Percentiles rank a stretch among this genome's conserved stretches.
Conservation (phyloP, 2,888 invertebrate species). For the Sipunculus nudus region DNA sequence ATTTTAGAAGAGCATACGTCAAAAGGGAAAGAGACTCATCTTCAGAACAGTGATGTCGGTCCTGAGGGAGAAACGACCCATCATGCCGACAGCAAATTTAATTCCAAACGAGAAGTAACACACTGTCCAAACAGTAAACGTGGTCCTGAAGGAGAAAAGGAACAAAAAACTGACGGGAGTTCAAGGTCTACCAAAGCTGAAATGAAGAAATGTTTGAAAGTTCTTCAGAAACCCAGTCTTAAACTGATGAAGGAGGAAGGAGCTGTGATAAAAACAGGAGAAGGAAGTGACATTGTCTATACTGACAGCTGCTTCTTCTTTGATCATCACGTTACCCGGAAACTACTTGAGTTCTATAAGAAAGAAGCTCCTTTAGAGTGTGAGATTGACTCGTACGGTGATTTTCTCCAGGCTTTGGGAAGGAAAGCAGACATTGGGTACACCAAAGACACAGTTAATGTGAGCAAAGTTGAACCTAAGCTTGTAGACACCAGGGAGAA, state of each 20-base stretch:
- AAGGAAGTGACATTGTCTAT: conserved; percentile 56
- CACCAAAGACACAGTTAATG: conserved; percentile 55
- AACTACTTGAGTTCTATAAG: conserved; percentile 58
- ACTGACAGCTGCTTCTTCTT: conserved; percentile 69
- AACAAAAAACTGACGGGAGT: neutral
- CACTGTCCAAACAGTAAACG: too few species aligned
- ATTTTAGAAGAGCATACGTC: conserved; percentile 58
- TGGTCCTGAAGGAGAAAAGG: too few species aligned
- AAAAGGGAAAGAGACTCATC: conserved; percentile 10
- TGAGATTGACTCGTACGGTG: conserved; percentile 69
- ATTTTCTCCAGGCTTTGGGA: conserved; percentile 67
- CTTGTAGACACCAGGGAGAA: conserved; percentile 51
- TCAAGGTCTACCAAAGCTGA: conserved; percentile 35
- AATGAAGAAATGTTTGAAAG: conserved; percentile 59
- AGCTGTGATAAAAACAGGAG: too few species aligned
- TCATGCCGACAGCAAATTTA: too few species aligned
- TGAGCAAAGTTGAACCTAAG: conserved; percentile 47
- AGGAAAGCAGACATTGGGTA: conserved; percentile 52
- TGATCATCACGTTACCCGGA: conserved; percentile 58
- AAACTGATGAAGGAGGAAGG: conserved; percentile 61
- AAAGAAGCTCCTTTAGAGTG: conserved; percentile 55
- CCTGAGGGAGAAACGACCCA: neutral
- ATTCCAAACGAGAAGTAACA: too few species aligned
- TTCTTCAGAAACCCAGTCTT: conserved; percentile 67
- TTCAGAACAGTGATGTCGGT: neutral